Evolutionary conservation across 2,113 vertebrate genomes (phyloP).

Genomic region (Neofelis nebulosa): DNA sequence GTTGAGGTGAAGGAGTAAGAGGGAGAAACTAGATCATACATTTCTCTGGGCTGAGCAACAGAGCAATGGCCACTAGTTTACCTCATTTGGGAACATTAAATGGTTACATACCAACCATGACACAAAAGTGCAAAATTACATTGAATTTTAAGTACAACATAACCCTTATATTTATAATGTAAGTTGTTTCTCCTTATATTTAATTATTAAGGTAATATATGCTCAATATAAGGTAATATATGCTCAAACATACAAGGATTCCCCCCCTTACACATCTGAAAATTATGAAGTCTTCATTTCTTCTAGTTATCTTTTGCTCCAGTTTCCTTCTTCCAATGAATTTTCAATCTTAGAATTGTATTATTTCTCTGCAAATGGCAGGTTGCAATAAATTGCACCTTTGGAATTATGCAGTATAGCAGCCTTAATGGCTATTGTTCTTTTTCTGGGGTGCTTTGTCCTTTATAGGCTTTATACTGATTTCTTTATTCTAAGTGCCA

Average conservation of each 20-base stretch:
- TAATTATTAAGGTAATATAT: slow-evolving; percentile 10
- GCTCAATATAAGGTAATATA: neutral
- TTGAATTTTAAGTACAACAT: neutral
- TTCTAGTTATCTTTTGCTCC: neutral
- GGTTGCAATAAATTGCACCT: neutral
- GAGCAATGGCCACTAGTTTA: neutral
- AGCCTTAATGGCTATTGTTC: neutral
- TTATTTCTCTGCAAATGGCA: neutral
- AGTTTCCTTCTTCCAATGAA: neutral
- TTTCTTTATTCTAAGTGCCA: neutral
- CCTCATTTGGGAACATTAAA: neutral
- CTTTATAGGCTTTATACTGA: neutral
- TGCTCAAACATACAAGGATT: neutral
- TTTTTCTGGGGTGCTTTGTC: neutral
- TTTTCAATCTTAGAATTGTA: neutral
- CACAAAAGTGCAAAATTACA: neutral
- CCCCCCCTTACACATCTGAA: no score
- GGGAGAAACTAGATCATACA: no score
- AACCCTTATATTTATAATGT: neutral
- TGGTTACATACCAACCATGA: neutral
- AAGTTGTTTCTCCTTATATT: neutral
- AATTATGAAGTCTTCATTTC: neutral
- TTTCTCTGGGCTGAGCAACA: neutral
- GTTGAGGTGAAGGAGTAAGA: neutral
- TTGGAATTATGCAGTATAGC: neutral